These are phyloP conservation scores for Pristionchus arcanus DNA, from an alignment of 2,888 invertebrate species.

Conservation along the genomic window DNA sequence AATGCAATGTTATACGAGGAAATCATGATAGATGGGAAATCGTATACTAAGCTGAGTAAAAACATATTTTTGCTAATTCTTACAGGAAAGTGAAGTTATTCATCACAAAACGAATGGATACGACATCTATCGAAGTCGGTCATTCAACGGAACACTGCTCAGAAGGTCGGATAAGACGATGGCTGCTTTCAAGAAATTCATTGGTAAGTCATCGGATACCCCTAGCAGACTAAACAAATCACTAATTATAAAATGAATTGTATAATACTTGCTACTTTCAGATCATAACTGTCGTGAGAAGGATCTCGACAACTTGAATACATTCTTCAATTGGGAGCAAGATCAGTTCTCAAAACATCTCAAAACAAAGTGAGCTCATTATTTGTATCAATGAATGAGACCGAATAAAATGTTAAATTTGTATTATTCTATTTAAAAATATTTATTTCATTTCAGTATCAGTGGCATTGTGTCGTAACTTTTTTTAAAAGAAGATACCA, in stretches of 20 bases:
- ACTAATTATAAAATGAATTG: too few species aligned
- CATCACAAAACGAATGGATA: neutral
- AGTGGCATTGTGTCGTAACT: too few species aligned
- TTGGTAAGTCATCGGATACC: neutral
- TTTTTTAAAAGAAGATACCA: too few species aligned
- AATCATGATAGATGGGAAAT: too few species aligned
- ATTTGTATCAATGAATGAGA: too few species aligned
- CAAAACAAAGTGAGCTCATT: neutral
- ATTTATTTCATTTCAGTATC: too few species aligned
- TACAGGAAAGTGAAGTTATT: neutral
- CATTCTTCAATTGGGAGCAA: neutral
- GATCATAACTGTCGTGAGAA: slow-evolving; percentile 11
- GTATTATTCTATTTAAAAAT: too few species aligned
- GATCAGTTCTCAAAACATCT: slow-evolving; percentile 26
- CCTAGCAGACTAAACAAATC: too few species aligned
- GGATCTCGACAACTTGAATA: neutral
- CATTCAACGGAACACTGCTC: neutral
- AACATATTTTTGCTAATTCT: neutral
- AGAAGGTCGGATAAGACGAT: neutral
- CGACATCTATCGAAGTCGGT: neutral
- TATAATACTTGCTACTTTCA: neutral
- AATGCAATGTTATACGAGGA: too few species aligned
- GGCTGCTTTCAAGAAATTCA: neutral
- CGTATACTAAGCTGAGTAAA: too few species aligned
- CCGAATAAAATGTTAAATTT: too few species aligned